Evolutionary conservation across 1,140 invertebrate genomes (phyloP), one percentile per base, ranked within the genome.

Genomic region (Macrocentrus cingulum): DNA sequence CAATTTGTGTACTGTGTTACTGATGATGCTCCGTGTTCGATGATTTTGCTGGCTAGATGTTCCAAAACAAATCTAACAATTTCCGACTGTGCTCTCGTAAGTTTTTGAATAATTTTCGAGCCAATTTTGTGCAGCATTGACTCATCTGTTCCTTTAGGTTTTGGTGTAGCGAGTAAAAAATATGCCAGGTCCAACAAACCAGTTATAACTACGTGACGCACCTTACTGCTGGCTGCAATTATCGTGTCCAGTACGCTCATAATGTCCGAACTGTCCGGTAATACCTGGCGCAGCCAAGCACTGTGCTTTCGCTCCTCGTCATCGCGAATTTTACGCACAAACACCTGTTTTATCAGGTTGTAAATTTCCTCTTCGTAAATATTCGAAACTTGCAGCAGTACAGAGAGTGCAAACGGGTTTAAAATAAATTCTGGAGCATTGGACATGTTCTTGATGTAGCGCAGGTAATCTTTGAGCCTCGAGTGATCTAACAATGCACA

Each of bases 1-100:
- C 83, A 84, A 56, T 84, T 83, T 84, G 80, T 82, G 61, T 82
- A 84, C 59, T 84, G 81, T 2, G 69, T 66, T 29, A 77, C 65
- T 41, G 60, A 66, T n/a, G n/a, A n/a, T 3, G 53, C 45, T 19
- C 75, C 71, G 46, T 69, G 65, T 6, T 70, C 66, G 2, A 83
- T 57, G 61, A 85, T 84, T 60, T 77, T 74, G 52, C 79, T 74
- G 15, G 75, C 74, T 9, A 85, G 66, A 4, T 62, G 71, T 63
- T 81, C 68, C 25, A 85, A 62, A 34, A 84, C 71, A n/a, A 67
- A 65, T 8, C 66, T 51, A 2, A 78, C 73, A 4, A 81, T 75
- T 22, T 81, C 72, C 73, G 67, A 61, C 79, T 80, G 61, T 78
- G 79, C 62, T 75, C n/a, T 80, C 8, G 83, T 67, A 20, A 84